phyloP scores from a whole-genome alignment of 2,797 vertebrate genomes.

The Hypotaenidia okinawae region DNA sequence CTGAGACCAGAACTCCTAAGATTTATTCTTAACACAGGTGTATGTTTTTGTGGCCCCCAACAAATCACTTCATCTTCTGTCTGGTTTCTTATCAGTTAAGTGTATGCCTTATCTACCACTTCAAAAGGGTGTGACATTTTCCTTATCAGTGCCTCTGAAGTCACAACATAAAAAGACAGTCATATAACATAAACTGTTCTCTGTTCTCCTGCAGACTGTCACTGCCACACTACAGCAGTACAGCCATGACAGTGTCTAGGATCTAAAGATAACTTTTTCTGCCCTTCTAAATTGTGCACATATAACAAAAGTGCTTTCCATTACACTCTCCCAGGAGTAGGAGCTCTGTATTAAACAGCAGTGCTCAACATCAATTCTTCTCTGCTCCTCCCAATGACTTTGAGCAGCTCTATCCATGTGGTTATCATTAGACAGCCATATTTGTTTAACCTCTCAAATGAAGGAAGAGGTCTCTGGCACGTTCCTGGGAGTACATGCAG shows the following conservation, averaged over 20 bases:
- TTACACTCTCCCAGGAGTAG: neutral
- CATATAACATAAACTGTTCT: neutral
- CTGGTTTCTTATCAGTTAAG: conserved; percentile 36
- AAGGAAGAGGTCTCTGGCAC: conserved; percentile 61
- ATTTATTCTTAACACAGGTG: neutral
- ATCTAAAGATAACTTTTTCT: neutral
- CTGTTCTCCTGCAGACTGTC: neutral
- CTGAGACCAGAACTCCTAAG: neutral
- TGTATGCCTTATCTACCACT: conserved; percentile 21
- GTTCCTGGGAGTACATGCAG: neutral
- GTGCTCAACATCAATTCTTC: neutral
- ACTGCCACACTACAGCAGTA: neutral
- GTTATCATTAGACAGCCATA: conserved; percentile 3
- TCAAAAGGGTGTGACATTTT: conserved; percentile 21
- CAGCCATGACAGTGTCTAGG: neutral
- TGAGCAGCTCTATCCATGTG: neutral
- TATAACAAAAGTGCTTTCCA: neutral
- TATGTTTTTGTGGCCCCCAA: neutral
- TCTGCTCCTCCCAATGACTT: neutral
- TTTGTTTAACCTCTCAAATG: conserved; percentile 63
- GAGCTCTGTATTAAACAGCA: neutral
- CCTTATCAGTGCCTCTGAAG: conserved; percentile 34
- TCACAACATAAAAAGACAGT: neutral
- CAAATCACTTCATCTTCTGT: conserved; percentile 23
- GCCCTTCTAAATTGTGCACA: neutral